Percentiles rank a stretch among this genome's conserved stretches.
These are phyloP conservation scores for Dermochelys coriacea DNA, from an alignment of 2,797 vertebrate species.

Conservation along the genomic window DNA sequence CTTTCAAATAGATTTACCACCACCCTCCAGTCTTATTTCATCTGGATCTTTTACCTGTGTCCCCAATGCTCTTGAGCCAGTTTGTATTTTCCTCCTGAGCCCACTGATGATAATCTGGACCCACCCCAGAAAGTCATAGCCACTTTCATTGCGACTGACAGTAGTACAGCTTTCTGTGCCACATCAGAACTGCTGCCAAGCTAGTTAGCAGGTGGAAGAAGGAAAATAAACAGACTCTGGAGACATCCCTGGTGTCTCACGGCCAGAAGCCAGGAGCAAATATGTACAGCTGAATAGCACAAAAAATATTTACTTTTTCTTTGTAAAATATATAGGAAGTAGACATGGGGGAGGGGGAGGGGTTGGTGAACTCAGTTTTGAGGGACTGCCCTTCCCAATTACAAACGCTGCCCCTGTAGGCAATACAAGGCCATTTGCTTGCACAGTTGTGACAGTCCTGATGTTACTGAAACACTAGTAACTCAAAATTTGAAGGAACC, in stretches of 20 bases:
- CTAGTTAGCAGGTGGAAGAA: constrained; percentile 59
- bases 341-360: constrained; percentile 15
- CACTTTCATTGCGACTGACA: constrained; percentile 37
- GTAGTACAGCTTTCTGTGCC: constrained; percentile 52
- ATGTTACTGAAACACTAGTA: constrained; percentile 50
- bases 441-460: constrained; percentile 8
- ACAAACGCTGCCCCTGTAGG: constrained; percentile 22
- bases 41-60: not conserved
- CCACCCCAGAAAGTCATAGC: constrained; percentile 23
- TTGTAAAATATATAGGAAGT: constrained; percentile 51
- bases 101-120: constrained; percentile 30
- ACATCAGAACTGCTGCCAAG: constrained; percentile 53
- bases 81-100: not conserved
- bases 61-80: constrained; percentile 14
- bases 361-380: not conserved
- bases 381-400: not conserved
- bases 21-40: not conserved
- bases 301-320: constrained; percentile 70
- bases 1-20: constrained; percentile 2
- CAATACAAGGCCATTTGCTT: constrained; percentile 57
- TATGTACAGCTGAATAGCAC: constrained; percentile 69
- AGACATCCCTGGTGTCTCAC: constrained; percentile 52
- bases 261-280: constrained; percentile 68
- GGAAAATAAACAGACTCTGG: constrained; percentile 71
- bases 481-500: not conserved